Percentiles rank a stretch among this genome's conserved stretches.
Conservation (phyloP, 2,797 vertebrate species). For the Acomys russatus region DNA sequence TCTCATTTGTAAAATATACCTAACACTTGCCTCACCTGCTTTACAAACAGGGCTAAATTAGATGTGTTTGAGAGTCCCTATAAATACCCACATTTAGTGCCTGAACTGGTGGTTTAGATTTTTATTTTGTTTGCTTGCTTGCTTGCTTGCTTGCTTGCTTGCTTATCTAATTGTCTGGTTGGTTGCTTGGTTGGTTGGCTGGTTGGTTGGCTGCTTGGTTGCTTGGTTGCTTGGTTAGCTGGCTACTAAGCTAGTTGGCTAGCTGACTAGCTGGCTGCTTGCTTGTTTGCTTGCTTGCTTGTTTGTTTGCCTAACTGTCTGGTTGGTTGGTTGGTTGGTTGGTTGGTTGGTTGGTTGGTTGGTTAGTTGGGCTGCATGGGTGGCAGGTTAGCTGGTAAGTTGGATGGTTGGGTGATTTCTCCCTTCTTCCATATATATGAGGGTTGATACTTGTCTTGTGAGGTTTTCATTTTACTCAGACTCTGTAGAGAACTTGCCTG, state of each 20-base stretch:
- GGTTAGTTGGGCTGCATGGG: neutral
- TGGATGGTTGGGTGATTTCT: neutral
- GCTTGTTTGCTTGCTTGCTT: neutral
- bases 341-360: neutral
- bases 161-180: neutral
- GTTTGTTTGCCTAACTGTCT: neutral
- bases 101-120: neutral
- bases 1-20: slow-evolving; percentile 64
- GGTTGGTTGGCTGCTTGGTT: neutral
- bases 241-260: fast-evolving
- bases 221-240: neutral
- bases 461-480: neutral
- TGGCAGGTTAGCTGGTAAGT: neutral
- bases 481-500: neutral
- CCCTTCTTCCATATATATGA: neutral
- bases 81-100: slow-evolving; percentile 1
- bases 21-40: slow-evolving; percentile 39
- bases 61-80: neutral
- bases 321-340: neutral
- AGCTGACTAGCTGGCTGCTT: neutral
- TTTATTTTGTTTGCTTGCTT: neutral
- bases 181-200: neutral
- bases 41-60: slow-evolving; percentile 13
- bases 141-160: neutral
- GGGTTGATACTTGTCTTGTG: neutral